Base-by-base conservation (phyloP, 2,797 vertebrate species). In the Ficedula albicollis region DNA sequence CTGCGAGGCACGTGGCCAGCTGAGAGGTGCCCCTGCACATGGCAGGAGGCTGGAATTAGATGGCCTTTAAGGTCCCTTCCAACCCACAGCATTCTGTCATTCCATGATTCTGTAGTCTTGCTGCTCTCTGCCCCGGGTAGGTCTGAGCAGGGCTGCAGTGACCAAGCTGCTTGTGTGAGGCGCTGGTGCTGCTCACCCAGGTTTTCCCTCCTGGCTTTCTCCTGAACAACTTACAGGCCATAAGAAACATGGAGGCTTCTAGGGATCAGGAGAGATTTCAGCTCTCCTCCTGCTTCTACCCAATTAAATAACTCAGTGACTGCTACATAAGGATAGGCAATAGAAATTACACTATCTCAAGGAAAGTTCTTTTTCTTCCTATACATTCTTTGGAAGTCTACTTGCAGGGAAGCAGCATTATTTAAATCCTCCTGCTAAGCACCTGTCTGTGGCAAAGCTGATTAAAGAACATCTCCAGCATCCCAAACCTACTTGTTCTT, bases 101-200 rank as follows among this genome's bases (percentile, higher is more conserved):
- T 34, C 30, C 30, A 9, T 20, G 21, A 11, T 36, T 41, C 34
- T 2, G 6, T 32, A 32, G n/a, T 27, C 36, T 34, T 3, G 3
- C 13, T 66, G 36, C 59, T 73, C 16, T 14, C 60, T 67, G 38
- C 46, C 27, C 41, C n/a, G 29, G n/a, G 20, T 10, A 55, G 43
- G 73, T 48, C 13, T 1, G 4, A 81, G 87, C 34, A 85, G 44
- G 34, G 32, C 48, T 25, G 34, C 7, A 70, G 38, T 3, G 29
- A 64, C 19, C 2, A 10, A 44, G 66, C 21, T 1, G 4, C 15
- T 12, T 21, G 34, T 2, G 1, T 1, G 2, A 30, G 16, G 43
- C 3, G 1, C 3, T 1, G 41, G 23, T 72, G 62, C 27, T 20
- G 64, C 80, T 78, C n/a, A 55, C 30, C 5, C 58, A 30, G 18